phyloP scores from a whole-genome alignment of 2,113 vertebrate genomes.

The Atlantisia rogersi region DNA sequence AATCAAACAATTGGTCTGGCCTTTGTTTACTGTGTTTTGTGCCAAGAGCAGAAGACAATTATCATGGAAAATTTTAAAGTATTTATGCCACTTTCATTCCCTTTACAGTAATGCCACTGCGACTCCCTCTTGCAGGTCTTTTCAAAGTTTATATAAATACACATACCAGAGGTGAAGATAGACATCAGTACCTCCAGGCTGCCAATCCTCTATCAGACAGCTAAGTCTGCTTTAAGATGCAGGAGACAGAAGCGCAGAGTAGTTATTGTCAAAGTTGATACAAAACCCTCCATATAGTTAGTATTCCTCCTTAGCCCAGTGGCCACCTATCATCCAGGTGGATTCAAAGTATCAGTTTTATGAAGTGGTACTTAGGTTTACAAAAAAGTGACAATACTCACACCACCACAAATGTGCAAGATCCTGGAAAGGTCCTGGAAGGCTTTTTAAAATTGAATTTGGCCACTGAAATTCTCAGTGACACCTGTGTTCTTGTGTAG shows the following conservation, averaged over 20 bases:
- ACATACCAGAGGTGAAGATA: not conserved
- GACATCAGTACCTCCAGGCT: not conserved
- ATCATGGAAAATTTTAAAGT: not conserved
- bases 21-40: not conserved
- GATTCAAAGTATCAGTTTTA: not conserved
- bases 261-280: not conserved
- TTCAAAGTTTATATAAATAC: slow-evolving; percentile 9
- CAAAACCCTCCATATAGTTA: not conserved
- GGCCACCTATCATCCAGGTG: not conserved
- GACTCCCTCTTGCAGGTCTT: not conserved
- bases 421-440: not conserved
- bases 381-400: not conserved
- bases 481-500: not conserved
- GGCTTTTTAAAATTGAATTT: not conserved
- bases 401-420: not conserved
- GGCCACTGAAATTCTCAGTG: not conserved
- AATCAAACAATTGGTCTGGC: not conserved
- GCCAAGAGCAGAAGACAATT: not conserved
- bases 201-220: not conserved
- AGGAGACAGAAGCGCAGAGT: not conserved
- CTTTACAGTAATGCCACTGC: not conserved
- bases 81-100: not conserved
- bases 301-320: not conserved
- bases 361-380: not conserved
- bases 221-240: not conserved